These are phyloP conservation scores for Gymnoscelis rufifasciata DNA, from an alignment of 2,888 invertebrate genomes.

Conservation along the genomic window DNA sequence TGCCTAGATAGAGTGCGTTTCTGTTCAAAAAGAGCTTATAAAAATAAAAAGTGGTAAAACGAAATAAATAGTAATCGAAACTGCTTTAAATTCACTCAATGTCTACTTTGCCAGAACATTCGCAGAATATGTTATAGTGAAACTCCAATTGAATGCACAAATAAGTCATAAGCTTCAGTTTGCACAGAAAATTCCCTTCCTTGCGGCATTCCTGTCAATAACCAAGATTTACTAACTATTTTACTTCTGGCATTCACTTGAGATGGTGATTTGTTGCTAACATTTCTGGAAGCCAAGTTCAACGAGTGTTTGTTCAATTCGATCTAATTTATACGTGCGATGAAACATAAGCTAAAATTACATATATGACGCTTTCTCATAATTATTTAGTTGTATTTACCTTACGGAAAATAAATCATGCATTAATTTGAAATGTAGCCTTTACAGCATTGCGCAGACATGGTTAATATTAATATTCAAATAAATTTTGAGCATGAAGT, in stretches of 20 bases:
- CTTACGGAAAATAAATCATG: background rate
- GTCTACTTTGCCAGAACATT: background rate
- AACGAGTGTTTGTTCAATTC: conserved; percentile 7
- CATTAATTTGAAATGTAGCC: conserved; percentile 5
- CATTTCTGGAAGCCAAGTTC: conserved; percentile 10
- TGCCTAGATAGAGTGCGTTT: too few relatives aligned
- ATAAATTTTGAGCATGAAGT: too few relatives aligned
- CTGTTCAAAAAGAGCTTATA: too few relatives aligned
- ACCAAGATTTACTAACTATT: background rate
- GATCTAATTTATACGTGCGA: conserved; percentile 11
- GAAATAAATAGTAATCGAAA: background rate
- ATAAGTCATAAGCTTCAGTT: background rate
- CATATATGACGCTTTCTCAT: conserved; percentile 9
- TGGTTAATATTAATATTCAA: too few relatives aligned
- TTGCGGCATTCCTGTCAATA: background rate
- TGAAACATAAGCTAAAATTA: conserved; percentile 9
- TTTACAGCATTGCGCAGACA: too few relatives aligned
- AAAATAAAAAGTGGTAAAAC: background rate
- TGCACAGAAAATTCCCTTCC: background rate
- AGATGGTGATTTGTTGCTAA: conserved; percentile 1
- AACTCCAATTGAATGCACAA: conserved; percentile 1
- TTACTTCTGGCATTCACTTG: conserved; percentile 3
- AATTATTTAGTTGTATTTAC: too few relatives aligned
- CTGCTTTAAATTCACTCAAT: background rate
- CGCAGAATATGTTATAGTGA: background rate